Percentiles rank a stretch among this genome's conserved stretches.
Evolutionary conservation across 2,797 vertebrate genomes (phyloP).

Genomic region (Bradypodion pumilum): DNA sequence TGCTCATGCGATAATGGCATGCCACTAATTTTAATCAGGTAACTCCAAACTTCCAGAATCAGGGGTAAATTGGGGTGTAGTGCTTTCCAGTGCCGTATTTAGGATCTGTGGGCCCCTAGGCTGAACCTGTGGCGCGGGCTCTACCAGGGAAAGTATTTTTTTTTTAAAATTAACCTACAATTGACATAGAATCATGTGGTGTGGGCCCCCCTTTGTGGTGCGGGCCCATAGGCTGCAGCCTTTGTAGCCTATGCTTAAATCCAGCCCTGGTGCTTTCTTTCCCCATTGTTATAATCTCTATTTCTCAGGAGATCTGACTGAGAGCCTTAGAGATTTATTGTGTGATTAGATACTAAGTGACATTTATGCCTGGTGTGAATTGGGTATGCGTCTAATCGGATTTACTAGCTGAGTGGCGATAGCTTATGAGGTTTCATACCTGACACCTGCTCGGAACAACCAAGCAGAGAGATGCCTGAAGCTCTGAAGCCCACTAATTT

Average conservation of each 20-base stretch:
- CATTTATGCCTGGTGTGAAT: slow-evolving; percentile 1
- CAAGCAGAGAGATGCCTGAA: background rate
- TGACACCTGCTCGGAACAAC: slow-evolving; percentile 18
- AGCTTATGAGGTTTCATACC: background rate
- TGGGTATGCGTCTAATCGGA: background rate
- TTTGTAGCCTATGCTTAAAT: too few species aligned
- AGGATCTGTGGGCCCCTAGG: too few species aligned
- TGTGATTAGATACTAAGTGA: slow-evolving; percentile 5
- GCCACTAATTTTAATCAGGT: background rate
- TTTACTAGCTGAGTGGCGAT: slow-evolving; percentile 1
- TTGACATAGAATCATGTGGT: too few species aligned
- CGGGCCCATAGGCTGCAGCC: too few species aligned
- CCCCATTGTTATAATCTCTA: background rate
- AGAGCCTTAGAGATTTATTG: background rate
- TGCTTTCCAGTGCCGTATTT: too few species aligned
- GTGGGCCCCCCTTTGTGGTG: too few species aligned
- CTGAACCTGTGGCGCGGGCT: too few species aligned
- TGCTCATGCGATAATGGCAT: background rate
- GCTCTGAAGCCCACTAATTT: background rate
- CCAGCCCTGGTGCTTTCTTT: too few species aligned
- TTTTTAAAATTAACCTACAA: too few species aligned
- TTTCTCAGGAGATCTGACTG: background rate
- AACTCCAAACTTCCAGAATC: background rate
- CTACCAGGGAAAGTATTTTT: too few species aligned
- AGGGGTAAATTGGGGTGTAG: background rate